Evolutionary conservation across 2,888 invertebrate species (phyloP).

Genomic region (Ligdia adustata): DNA sequence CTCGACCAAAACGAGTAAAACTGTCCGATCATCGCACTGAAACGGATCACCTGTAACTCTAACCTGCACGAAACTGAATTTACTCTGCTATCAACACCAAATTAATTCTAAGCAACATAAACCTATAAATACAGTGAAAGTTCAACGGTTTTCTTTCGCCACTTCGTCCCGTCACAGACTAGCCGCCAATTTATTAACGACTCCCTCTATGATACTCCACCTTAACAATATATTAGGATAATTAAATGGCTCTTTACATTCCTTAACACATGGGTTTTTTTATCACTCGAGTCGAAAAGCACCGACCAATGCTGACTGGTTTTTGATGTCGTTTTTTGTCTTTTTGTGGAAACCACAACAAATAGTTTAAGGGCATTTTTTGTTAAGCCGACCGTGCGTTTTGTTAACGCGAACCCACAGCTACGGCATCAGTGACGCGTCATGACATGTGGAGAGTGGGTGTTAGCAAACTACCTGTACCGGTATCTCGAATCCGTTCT

Average conservation of each 20-base stretch:
- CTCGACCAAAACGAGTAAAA: slow-evolving; percentile 75
- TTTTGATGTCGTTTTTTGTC: slow-evolving; percentile 75
- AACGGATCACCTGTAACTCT: slow-evolving; percentile 60
- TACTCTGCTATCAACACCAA: no score
- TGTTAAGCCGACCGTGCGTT: slow-evolving; percentile 67
- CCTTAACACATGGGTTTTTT: slow-evolving; percentile 82
- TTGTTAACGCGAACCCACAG: slow-evolving; percentile 66
- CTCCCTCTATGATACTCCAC: slow-evolving; percentile 66
- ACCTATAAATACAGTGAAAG: slow-evolving; percentile 21
- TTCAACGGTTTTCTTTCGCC: slow-evolving; percentile 56
- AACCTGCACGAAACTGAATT: slow-evolving; percentile 7
- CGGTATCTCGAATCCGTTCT: slow-evolving; percentile 22
- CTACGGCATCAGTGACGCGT: slow-evolving; percentile 35
- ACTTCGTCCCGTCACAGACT: slow-evolving; percentile 58
- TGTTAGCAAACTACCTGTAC: slow-evolving; percentile 26
- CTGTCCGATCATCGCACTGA: slow-evolving; percentile 76
- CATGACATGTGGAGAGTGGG: slow-evolving; percentile 20
- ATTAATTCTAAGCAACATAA: slow-evolving; percentile 22
- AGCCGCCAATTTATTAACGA: slow-evolving; percentile 76
- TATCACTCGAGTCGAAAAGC: slow-evolving; percentile 74
- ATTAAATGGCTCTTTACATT: slow-evolving; percentile 84
- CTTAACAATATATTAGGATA: slow-evolving; percentile 84
- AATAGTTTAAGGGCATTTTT: slow-evolving; percentile 79
- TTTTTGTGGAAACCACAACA: slow-evolving; percentile 79
- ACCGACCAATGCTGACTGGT: slow-evolving; percentile 82